Percentiles rank a stretch among this genome's conserved stretches.
Conservation (phyloP, 1,140 invertebrate genomes). For the Thereuonema tuberculata region DNA sequence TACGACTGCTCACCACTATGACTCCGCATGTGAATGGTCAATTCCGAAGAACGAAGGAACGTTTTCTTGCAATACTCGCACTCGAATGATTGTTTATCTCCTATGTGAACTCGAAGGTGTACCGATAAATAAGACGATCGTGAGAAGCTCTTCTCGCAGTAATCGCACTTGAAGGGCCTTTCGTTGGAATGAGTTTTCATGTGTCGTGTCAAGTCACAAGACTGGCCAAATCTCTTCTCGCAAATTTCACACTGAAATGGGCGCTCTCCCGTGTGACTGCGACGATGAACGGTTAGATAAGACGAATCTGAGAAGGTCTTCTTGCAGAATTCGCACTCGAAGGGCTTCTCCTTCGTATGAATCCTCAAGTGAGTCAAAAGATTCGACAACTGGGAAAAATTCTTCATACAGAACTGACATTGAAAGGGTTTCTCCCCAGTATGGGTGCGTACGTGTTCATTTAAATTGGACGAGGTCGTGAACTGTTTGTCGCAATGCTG, state of each 20-base stretch:
- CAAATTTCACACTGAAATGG: constrained; percentile 37
- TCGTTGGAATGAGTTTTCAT: constrained; percentile 48
- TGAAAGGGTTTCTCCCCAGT: constrained; percentile 33
- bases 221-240: constrained; percentile 38
- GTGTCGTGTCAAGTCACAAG: constrained; percentile 37
- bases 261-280: background rate
- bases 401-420: constrained; percentile 39
- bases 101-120: too few relatives aligned
- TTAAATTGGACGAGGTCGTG: constrained; percentile 2
- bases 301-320: background rate
- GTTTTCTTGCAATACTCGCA: too few relatives aligned
- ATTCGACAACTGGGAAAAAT: constrained; percentile 23
- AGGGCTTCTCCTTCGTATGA: background rate
- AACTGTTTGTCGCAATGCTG: constrained; percentile 39
- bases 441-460: constrained; percentile 12
- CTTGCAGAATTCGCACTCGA: background rate
- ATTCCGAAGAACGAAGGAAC: too few relatives aligned
- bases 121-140: too few relatives aligned
- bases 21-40: too few relatives aligned
- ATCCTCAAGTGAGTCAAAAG: constrained; percentile 10
- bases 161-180: constrained; percentile 36
- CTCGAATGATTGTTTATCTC: too few relatives aligned
- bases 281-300: background rate
- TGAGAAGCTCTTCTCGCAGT: background rate
- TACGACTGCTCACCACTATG: too few relatives aligned